Evolutionary conservation across 1,140 invertebrate genomes (phyloP), one percentile per base, ranked within the genome.

Genomic region (Chionoecetes opilio): DNA sequence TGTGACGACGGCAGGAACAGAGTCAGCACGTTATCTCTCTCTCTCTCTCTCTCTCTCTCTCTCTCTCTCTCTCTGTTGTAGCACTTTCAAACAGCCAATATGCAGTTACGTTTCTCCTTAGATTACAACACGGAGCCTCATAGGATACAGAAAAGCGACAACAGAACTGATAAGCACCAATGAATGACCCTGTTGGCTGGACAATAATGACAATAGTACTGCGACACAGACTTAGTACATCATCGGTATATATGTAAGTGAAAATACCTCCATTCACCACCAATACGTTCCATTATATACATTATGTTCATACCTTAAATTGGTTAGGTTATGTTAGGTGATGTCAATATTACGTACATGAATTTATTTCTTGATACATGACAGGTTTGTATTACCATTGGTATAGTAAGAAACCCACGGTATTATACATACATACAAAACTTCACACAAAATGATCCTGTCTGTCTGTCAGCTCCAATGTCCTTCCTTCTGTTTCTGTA

Each of bases 151-250:
- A 17, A 53, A 75, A 75, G 63, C 63, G 63, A 75, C 63, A 75
- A 75, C 41, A n/a, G n/a, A n/a, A n/a, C n/a, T n/a, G n/a, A n/a
- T n/a, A n/a, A n/a, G n/a, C n/a, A n/a, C n/a, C n/a, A n/a, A n/a
- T n/a, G n/a, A n/a, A n/a, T n/a, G n/a, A 75, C 63, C 63, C 63
- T 75, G 63, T 75, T 75, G 63, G 63, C 63, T 75, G 63, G 63
- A 75, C 63, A 75, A n/a, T 46, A n/a, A n/a, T n/a, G n/a, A n/a
- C n/a, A n/a, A n/a, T n/a, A n/a, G n/a, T 53, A n/a, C 63, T 75
- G 63, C 63, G 63, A n/a, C 63, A 75, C 63, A 75, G 11, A 75
- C 63, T n/a, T 75, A 75, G n/a, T 21, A 75, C 63, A n/a, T 75
- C 21, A n/a, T 21, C n/a, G 26, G 26, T 75, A n/a, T 2, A 46